Evolutionary conservation across 2,797 vertebrate genomes (phyloP).

Genomic region (Amniataba percoides): DNA sequence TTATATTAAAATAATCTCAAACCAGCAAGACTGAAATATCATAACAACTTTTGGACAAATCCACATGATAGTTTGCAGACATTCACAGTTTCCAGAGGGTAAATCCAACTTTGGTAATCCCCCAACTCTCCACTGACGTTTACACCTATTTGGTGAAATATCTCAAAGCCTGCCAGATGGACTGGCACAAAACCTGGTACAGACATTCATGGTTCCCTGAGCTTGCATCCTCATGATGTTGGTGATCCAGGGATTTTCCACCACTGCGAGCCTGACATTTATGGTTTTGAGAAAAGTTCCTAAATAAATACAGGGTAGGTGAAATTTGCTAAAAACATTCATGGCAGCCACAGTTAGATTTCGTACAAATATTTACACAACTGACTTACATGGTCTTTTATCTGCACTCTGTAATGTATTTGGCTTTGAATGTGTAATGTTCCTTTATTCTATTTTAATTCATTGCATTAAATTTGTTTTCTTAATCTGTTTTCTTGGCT

Average conservation of each 20-base stretch:
- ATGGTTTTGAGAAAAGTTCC: too few relatives aligned
- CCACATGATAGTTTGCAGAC: background rate
- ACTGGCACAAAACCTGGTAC: background rate
- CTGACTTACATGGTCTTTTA: background rate
- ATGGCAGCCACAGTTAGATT: too few relatives aligned
- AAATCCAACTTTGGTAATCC: too few relatives aligned
- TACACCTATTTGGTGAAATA: background rate
- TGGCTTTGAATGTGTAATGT: too few relatives aligned
- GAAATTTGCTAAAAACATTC: too few relatives aligned
- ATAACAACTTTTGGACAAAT: background rate
- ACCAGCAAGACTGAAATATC: background rate
- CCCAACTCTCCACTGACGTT: background rate
- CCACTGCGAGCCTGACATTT: too few relatives aligned
- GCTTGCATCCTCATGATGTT: too few relatives aligned
- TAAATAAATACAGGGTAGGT: too few relatives aligned
- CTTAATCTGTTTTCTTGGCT: background rate
- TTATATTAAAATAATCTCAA: too few relatives aligned
- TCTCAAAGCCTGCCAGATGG: background rate
- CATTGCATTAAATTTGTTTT: background rate
- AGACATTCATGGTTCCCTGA: background rate
- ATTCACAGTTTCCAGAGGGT: background rate
- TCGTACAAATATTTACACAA: background rate
- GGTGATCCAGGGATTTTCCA: too few relatives aligned
- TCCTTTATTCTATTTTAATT: background rate
- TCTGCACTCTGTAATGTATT: background rate